Base-by-base conservation (phyloP, 2,113 vertebrate genomes). In the Clupea harengus region DNA sequence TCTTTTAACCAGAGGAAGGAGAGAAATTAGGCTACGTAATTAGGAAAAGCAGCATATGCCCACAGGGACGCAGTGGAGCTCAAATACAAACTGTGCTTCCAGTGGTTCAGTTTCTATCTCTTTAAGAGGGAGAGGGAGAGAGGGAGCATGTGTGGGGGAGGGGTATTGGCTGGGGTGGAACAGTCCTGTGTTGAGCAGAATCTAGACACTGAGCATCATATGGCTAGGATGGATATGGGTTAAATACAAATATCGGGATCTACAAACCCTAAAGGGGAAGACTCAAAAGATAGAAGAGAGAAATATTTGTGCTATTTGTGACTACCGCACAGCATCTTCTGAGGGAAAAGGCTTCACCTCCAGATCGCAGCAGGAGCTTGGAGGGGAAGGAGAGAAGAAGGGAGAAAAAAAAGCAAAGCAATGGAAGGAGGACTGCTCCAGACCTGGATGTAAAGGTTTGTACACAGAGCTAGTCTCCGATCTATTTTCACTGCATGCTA, bases 101-200 rank as follows among this genome's bases (percentile, higher is more conserved):
- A 78, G 72, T 85, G 72, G 72, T 89, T 91, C 82, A 50, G 88
- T 89, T 91, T 92, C 93, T 95, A 93, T 95, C 95, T 91, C 95
- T 95, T 95, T 95, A 95, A 95, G 94, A 94, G 92, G 91, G 20
- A 45, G 67, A 75, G 90, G 32, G 87, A 91, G 90, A 93, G 91
- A 87, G 87, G 84, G 91, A 92, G 60, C 72, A 88, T 86, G 91
- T 85, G 92, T 91, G 94, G 94, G 95, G 94, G 94, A 95, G 94
- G 94, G 94, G 94, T 95, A 93, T 91, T 89, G 94, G 93, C 88
- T 92, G 93, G 93, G 94, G 92, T 95, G 94, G 94, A 95, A 94
- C 94, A 93, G 94, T 95, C 94, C 94, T 94, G 94, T 94, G 94
- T 94, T 95, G 94, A 95, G 94, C 94, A 92, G 92, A 93, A 94